These are phyloP conservation scores for Physella acuta DNA, from an alignment of 1,140 invertebrate species.

Conservation along the genomic window DNA sequence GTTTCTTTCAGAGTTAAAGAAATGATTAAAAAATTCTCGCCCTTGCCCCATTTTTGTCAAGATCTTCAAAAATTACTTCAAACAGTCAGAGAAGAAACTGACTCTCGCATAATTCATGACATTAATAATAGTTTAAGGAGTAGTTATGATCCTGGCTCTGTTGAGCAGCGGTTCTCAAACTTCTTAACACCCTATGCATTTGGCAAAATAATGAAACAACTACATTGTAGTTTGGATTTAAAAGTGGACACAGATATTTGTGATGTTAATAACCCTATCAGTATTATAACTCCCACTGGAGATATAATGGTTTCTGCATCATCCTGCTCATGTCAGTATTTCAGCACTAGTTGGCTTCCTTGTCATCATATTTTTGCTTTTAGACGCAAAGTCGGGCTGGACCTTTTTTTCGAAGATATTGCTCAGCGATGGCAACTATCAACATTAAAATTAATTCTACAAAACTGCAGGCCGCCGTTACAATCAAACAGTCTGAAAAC, in stretches of 20 bases:
- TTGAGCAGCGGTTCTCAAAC: not conserved
- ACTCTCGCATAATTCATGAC: constrained; percentile 1
- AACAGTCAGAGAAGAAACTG: not conserved
- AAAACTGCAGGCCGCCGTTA: too few species aligned
- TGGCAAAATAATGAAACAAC: not conserved
- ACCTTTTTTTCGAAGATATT: constrained; percentile 8
- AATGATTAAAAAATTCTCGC: not conserved
- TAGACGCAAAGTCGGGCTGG: not conserved
- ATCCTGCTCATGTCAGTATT: constrained; percentile 9
- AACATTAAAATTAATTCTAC: not conserved
- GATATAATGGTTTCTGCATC: constrained; percentile 2
- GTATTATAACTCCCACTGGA: not conserved
- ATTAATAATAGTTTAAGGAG: not conserved
- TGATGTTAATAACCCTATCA: constrained; percentile 2
- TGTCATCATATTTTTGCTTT: constrained; percentile 17
- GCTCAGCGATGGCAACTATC: constrained; percentile 10
- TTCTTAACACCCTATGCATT: constrained; percentile 16
- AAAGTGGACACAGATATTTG: not conserved
- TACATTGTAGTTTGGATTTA: not conserved
- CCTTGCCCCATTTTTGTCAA: constrained; percentile 2
- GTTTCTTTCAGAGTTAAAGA: not conserved
- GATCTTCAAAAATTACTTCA: not conserved
- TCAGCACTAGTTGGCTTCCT: constrained; percentile 1
- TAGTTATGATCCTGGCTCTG: not conserved
- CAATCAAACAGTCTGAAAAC: not conserved